Conservation (phyloP, 1,140 invertebrate genomes). For the Platorchestia sp. region DNA sequence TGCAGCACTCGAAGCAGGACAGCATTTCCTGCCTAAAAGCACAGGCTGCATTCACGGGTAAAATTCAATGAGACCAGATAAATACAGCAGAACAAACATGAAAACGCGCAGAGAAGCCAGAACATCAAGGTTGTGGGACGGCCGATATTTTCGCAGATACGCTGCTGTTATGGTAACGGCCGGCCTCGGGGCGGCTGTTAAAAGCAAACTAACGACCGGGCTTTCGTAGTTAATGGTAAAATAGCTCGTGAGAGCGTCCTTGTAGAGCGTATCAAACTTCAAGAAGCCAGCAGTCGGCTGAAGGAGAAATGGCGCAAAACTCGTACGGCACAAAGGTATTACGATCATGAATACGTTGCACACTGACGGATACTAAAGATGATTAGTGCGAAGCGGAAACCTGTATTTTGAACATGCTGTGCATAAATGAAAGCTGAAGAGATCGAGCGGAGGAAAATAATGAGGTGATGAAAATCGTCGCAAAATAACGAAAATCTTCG, state of each 20-base stretch:
- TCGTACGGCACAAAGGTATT: background rate
- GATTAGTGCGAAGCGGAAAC: background rate
- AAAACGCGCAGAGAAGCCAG: background rate
- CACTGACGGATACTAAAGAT: background rate
- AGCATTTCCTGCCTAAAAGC: background rate
- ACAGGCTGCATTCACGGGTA: background rate
- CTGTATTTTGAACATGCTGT: no score
- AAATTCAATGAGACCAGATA: background rate
- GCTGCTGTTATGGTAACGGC: background rate
- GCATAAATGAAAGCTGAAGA: no score
- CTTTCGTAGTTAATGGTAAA: background rate
- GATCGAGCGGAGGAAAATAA: no score
- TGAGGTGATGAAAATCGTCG: no score
- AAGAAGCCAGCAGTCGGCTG: background rate
- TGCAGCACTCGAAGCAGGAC: background rate
- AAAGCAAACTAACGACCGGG: background rate
- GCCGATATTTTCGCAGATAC: background rate
- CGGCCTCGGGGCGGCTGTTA: background rate
- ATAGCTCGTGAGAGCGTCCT: background rate
- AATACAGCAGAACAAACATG: background rate
- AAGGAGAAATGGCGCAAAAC: background rate
- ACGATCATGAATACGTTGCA: background rate
- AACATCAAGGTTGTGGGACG: background rate
- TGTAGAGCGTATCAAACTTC: background rate
- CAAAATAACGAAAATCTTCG: no score